phyloP scores from a whole-genome alignment of 2,888 invertebrate genomes.

The Athetis lepigone region DNA sequence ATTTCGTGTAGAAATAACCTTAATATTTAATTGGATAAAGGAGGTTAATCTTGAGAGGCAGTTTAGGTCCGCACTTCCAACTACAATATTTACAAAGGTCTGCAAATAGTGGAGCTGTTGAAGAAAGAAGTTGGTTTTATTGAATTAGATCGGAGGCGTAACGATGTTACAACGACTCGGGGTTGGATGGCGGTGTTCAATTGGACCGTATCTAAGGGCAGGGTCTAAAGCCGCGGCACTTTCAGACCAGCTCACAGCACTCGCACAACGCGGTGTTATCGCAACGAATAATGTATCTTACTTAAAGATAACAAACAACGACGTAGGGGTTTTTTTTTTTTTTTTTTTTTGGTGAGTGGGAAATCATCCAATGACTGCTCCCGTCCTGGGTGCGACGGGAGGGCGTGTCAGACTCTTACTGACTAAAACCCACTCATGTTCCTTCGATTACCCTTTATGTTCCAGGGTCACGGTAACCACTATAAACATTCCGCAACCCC shows the following conservation, averaged over 20 bases:
- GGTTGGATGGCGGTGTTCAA: constrained; percentile 42
- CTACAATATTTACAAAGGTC: constrained; percentile 76
- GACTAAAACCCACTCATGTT: no score
- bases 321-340: no score
- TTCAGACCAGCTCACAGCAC: constrained; percentile 1
- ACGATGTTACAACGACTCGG: constrained; percentile 59
- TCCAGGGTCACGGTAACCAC: no score
- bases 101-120: constrained; percentile 59
- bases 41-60: constrained; percentile 72
- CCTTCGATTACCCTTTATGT: no score
- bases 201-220: constrained; percentile 47
- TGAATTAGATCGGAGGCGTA: constrained; percentile 61
- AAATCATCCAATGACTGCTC: no score
- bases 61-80: constrained; percentile 64
- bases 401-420: no score
- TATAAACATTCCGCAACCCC: no score
- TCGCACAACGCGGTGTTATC: background rate
- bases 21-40: constrained; percentile 73
- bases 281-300: background rate
- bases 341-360: no score
- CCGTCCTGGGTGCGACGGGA: no score
- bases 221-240: constrained; percentile 7
- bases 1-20: constrained; percentile 60
- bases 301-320: background rate
- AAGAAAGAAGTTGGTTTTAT: constrained; percentile 61